phyloP scores from a whole-genome alignment of 2,113 vertebrate species.

The Oreochromis niloticus region DNA sequence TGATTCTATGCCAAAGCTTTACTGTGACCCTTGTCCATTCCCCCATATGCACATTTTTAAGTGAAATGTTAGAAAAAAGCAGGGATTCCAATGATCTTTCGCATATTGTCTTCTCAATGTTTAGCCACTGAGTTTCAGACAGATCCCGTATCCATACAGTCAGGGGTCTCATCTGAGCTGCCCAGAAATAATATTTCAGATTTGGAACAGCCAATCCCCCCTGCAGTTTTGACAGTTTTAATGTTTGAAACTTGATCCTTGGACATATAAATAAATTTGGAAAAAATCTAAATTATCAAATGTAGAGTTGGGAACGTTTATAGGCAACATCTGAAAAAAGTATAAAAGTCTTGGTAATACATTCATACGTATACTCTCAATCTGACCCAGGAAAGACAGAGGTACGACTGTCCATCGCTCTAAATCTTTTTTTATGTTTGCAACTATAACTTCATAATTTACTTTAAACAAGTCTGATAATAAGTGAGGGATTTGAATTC shows the following conservation, averaged over 20 bases:
- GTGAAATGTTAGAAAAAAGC: background rate
- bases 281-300: accelerated
- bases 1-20: background rate
- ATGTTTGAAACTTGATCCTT: background rate
- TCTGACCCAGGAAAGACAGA: accelerated
- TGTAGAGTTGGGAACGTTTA: background rate
- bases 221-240: too few species aligned
- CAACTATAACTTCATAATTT: too few species aligned
- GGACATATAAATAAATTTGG: background rate
- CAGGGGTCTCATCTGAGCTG: background rate
- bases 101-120: background rate
- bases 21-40: background rate
- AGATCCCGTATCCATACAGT: background rate
- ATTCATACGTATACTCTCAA: background rate
- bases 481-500: too few species aligned
- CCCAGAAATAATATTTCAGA: too few species aligned
- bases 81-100: background rate
- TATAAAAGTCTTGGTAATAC: background rate
- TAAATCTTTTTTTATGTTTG: too few species aligned
- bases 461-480: too few species aligned
- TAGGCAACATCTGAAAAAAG: background rate
- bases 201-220: too few species aligned
- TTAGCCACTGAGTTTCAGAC: background rate
- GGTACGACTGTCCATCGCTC: accelerated
- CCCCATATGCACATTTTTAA: background rate